phyloP scores from a whole-genome alignment of 2,888 invertebrate genomes.

The Ophioninae sp. region DNA sequence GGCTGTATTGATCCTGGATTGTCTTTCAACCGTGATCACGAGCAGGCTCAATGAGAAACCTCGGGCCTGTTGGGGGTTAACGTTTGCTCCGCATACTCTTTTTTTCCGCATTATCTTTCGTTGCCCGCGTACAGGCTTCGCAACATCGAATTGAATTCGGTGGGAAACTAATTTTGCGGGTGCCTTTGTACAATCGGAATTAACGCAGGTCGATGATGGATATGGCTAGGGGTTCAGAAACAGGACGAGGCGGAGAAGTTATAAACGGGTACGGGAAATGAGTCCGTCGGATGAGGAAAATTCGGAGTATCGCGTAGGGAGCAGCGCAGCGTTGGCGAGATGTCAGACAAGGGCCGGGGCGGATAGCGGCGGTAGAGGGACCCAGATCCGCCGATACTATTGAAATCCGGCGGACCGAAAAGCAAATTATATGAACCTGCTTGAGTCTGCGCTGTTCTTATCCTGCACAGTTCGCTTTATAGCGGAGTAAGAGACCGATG shows the following conservation, averaged over 20 bases:
- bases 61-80: constrained; percentile 46
- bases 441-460: constrained; percentile 60
- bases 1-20: constrained; percentile 46
- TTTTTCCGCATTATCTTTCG: constrained; percentile 34
- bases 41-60: constrained; percentile 50
- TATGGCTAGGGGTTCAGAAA: constrained; percentile 14
- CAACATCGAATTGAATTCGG: constrained; percentile 75
- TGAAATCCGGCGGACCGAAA: constrained; percentile 79
- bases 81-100: constrained; percentile 34
- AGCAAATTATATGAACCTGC: constrained; percentile 79
- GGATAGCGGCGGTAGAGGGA: constrained; percentile 37
- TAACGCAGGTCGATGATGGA: constrained; percentile 60
- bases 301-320: constrained; percentile 25
- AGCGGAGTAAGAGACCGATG: constrained; percentile 29
- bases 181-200: constrained; percentile 75
- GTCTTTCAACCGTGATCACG: constrained; percentile 32
- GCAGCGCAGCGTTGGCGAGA: constrained; percentile 2
- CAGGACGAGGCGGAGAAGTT: constrained; percentile 11
- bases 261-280: constrained; percentile 37
- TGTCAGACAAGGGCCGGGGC: constrained; percentile 38
- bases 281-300: constrained; percentile 45
- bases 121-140: constrained; percentile 31
- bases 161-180: constrained; percentile 77
- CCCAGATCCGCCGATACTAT: constrained; percentile 76
- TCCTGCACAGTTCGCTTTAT: constrained; percentile 28